Base-by-base conservation (phyloP, 2,888 invertebrate genomes). In the Lamellibrachia columna region DNA sequence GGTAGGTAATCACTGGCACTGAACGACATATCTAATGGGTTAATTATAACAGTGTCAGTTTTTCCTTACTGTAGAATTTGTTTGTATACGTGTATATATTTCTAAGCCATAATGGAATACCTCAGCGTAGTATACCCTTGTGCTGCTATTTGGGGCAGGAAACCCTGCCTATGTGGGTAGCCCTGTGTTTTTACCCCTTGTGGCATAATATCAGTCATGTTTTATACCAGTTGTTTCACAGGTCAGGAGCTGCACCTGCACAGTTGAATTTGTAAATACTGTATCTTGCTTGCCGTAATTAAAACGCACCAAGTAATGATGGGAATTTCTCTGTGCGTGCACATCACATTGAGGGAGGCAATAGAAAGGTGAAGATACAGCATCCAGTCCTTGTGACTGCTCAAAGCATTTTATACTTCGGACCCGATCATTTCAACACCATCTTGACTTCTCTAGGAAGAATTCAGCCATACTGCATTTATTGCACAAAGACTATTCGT, bases 221-320 rank as follows among this genome's bases (percentile, higher is more conserved):
- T 75, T 75, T 75, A 75, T 75, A 75, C 75, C 2, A 22, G 75
- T 15, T 6, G 75, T 75, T 75, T 75, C 75, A 15, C 1, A 60
- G 60, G 15, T 60, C 60, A 60, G 75, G n/a, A 22, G 75, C 75
- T 75, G 75, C 15, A 75, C 15, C 15, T 75, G 75, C 75, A 75
- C 75, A 3, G 75, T 75, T 75, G 75, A 75, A 75, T 75, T 75
- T 22, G 75, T 75, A 75, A 75, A 75, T 75, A 75, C 75, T 75
- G 75, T 75, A 75, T 75, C 75, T 75, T 75, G 75, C 75, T 75
- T 75, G 75, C 75, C 75, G 22, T 75, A 75, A 75, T 22, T 75
- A 75, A 75, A 75, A 22, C 4, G 9, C 75, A 75, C 22, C n/a
- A n/a, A 75, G 75, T 75, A 75, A 75, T 75, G 75, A 7, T 22